Evolutionary conservation across 2,888 invertebrate genomes (phyloP).

Genomic region (Encarsia formosa): DNA sequence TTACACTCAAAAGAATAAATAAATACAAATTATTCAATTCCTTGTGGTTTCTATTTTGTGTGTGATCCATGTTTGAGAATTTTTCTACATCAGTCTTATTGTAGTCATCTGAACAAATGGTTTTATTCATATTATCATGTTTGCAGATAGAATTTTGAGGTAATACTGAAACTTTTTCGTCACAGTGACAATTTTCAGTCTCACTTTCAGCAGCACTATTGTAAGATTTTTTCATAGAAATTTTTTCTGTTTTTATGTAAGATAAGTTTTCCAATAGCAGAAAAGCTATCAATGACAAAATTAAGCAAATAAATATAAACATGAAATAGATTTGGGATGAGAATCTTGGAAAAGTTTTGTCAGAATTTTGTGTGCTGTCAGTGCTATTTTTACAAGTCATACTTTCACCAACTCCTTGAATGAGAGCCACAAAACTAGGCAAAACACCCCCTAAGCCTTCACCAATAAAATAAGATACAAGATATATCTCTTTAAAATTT

Average conservation of each 20-base stretch:
- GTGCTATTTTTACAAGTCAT: slow-evolving; percentile 48
- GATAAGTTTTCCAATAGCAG: slow-evolving; percentile 32
- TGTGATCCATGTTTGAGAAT: slow-evolving; percentile 1
- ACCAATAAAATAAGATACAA: slow-evolving; percentile 78
- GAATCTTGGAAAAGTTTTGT: slow-evolving; percentile 56
- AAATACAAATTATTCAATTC: slow-evolving; percentile 13
- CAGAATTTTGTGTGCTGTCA: slow-evolving; percentile 48
- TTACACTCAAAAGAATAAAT: slow-evolving; percentile 49
- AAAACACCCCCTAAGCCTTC: slow-evolving; percentile 78
- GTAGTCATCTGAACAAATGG: background rate
- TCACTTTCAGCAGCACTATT: slow-evolving; percentile 5
- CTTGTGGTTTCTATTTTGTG: background rate
- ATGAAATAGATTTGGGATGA: slow-evolving; percentile 63
- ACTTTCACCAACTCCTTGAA: slow-evolving; percentile 75
- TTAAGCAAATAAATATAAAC: slow-evolving; percentile 61
- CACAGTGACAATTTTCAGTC: slow-evolving; percentile 5
- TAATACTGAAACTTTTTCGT: slow-evolving; percentile 18
- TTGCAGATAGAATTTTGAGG: slow-evolving; percentile 4
- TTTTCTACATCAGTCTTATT: slow-evolving; percentile 15
- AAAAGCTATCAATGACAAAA: slow-evolving; percentile 59
- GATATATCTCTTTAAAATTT: slow-evolving; percentile 67
- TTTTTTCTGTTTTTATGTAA: slow-evolving; percentile 24
- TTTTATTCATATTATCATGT: background rate
- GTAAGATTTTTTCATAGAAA: background rate
- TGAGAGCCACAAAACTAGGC: slow-evolving; percentile 72